These are phyloP conservation scores for Brachyistius frenatus DNA, from an alignment of 2,113 vertebrate species.

Conservation along the genomic window DNA sequence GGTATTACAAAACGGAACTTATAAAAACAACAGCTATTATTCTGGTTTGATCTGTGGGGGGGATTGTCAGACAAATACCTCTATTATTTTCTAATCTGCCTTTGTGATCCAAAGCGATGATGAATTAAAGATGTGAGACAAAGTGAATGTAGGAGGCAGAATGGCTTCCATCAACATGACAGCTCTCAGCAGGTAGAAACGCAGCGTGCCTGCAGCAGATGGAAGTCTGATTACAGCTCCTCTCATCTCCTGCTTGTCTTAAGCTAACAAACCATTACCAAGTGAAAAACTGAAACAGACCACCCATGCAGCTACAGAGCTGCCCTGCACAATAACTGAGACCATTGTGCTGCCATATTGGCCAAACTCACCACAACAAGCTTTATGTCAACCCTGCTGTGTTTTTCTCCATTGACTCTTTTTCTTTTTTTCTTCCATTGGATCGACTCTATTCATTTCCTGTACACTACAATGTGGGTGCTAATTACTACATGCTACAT, in stretches of 20 bases:
- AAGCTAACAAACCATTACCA: conserved; percentile 62
- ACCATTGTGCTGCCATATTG: conserved; percentile 39
- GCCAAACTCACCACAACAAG: conserved; percentile 62
- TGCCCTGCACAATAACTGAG: conserved; percentile 47
- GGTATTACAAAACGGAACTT: not conserved
- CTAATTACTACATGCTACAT: conserved; percentile 66
- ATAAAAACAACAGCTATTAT: not conserved
- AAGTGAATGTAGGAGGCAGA: conserved; percentile 25
- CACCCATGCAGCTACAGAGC: conserved; percentile 48
- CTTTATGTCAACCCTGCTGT: conserved; percentile 70
- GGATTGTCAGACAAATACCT: conserved; percentile 7
- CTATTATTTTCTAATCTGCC: conserved; percentile 26
- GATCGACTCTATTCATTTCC: conserved; percentile 61
- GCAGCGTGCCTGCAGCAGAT: conserved; percentile 45
- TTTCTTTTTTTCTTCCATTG: conserved; percentile 6
- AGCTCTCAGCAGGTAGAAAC: conserved; percentile 65
- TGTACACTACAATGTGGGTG: conserved; percentile 49
- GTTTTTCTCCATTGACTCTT: conserved; percentile 27
- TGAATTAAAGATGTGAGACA: conserved; percentile 33
- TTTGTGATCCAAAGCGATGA: conserved; percentile 37
- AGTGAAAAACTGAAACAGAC: conserved; percentile 57
- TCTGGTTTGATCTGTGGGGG: not conserved
- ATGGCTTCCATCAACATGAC: conserved; percentile 62
- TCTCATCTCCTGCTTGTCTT: conserved; percentile 53
- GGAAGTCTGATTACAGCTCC: conserved; percentile 60